Evolutionary conservation across 2,888 invertebrate genomes (phyloP), one percentile per base, ranked within the genome.

Genomic region (Steromphala cineraria): DNA sequence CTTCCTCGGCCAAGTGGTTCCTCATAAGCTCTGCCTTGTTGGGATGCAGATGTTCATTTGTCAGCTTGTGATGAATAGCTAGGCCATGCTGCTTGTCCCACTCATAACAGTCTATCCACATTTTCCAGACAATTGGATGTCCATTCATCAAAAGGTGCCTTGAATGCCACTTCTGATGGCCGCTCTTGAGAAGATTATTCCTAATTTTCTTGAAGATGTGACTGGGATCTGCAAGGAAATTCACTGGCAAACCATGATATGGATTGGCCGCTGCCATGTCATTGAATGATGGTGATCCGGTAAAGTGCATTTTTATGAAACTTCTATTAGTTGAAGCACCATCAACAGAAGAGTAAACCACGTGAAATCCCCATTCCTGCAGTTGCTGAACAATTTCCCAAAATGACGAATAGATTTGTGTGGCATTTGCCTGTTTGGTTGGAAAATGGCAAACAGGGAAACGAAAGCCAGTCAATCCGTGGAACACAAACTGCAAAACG

Each of bases 401-500:
- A 53, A 86, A 40, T 28, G 80, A 46, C 3, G 83, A 53, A 62
- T 84, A 84, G 2, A 86, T 7, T 75, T 82, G 80, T 36, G 82
- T 67, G n/a, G 78, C 80, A 17, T 80, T 78, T 15, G 81, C 28
- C 28, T 71, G 83, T 79, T 13, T 76, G 17, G 84, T 82, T 46
- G 84, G 78, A 55, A 81, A 85, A 46, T 84, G 84, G 1, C 81
- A 82, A 17, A 86, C 74, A 31, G 85, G 85, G 76, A 85, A 86
- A 31, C 82, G 24, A 71, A 84, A 86, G 2, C 86, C 86, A n/a
- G 77, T 80, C n/a, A 79, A 81, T 1, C 84, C 85, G 77, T 84
- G 31, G 52, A 17, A 85, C 2, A 84, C 67, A 13, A 85, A 53
- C 55, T 86, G 83, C 13, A 84, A 52, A 7, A 78, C 83, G 82